Conservation (phyloP, 2,113 vertebrate species). For the Bufo gargarizans region DNA sequence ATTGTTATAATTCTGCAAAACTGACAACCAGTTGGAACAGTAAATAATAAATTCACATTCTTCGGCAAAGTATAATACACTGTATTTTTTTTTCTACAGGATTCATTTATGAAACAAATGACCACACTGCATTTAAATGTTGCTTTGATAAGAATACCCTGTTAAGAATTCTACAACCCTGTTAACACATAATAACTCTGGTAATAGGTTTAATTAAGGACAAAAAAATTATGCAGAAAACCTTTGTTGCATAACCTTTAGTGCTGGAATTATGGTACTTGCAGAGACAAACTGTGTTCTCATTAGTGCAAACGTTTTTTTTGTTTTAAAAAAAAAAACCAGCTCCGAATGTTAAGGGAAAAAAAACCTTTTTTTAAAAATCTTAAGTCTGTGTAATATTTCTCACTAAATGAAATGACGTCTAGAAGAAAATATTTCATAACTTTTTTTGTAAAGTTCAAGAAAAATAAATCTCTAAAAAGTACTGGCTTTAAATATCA, state of each 20-base stretch:
- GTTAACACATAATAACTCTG: conserved; percentile 26
- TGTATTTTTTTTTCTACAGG: conserved; percentile 14
- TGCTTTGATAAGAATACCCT: conserved; percentile 11
- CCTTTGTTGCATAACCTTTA: not conserved
- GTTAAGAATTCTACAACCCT: conserved; percentile 33
- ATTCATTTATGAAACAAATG: conserved; percentile 35
- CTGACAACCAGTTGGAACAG: not conserved
- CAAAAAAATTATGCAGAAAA: not conserved
- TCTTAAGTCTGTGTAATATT: not conserved
- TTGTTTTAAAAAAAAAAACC: not conserved
- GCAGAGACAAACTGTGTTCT: not conserved
- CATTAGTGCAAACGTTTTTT: conserved; percentile 45
- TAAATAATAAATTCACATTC: conserved; percentile 29
- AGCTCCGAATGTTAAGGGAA: not conserved
- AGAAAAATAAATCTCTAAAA: conserved; percentile 48
- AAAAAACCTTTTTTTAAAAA: not conserved
- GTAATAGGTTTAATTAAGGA: not conserved
- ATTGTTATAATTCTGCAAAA: conserved; percentile 13
- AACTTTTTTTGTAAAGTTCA: not conserved
- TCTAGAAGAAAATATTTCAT: conserved; percentile 28
- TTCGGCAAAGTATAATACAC: conserved; percentile 1
- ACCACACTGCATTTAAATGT: conserved; percentile 19
- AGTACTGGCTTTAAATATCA: conserved; percentile 54
- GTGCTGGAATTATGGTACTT: not conserved
- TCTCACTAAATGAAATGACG: conserved; percentile 7